These are phyloP conservation scores for Meandrina meandrites DNA, from an alignment of 92 coral and sea anemone species.

Conservation along the genomic window DNA sequence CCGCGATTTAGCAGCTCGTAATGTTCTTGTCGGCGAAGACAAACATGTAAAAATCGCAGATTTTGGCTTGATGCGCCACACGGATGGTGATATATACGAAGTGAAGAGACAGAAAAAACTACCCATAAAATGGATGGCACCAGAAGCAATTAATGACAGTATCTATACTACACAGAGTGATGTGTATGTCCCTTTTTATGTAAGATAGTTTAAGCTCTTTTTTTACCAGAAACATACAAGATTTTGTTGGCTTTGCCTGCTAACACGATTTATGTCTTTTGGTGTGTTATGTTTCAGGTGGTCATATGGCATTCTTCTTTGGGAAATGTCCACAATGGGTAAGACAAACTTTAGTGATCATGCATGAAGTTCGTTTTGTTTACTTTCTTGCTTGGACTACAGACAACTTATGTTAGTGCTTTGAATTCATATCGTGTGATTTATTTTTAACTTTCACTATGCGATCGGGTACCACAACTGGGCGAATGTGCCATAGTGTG, in stretches of 20 bases:
- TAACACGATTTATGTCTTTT: not conserved
- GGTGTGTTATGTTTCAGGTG: not conserved
- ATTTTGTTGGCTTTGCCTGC: not conserved
- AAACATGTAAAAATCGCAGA: constrained; percentile 4
- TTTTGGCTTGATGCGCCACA: constrained; percentile 10
- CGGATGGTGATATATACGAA: not conserved
- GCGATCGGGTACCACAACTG: too few species aligned
- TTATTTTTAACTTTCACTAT: too few species aligned
- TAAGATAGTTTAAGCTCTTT: not conserved
- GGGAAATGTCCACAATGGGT: constrained; percentile 15
- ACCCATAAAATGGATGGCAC: constrained; percentile 10
- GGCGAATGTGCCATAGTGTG: too few species aligned
- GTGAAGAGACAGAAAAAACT: constrained; percentile 6
- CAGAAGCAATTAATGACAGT: not conserved
- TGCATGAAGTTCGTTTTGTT: not conserved
- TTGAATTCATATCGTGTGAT: too few species aligned
- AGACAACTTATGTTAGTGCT: too few species aligned
- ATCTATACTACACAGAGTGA: constrained; percentile 8
- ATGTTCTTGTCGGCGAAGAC: constrained; percentile 1
- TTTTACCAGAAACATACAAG: not conserved
- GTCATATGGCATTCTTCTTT: constrained; percentile 8
- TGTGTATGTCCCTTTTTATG: not conserved
- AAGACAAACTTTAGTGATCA: not conserved
- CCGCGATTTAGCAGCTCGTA: constrained; percentile 14
- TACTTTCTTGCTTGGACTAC: too few species aligned